Evolutionary conservation across 2,113 vertebrate species (phyloP), one percentile per base, ranked within the genome.

Genomic region (Philantomba maxwellii): DNA sequence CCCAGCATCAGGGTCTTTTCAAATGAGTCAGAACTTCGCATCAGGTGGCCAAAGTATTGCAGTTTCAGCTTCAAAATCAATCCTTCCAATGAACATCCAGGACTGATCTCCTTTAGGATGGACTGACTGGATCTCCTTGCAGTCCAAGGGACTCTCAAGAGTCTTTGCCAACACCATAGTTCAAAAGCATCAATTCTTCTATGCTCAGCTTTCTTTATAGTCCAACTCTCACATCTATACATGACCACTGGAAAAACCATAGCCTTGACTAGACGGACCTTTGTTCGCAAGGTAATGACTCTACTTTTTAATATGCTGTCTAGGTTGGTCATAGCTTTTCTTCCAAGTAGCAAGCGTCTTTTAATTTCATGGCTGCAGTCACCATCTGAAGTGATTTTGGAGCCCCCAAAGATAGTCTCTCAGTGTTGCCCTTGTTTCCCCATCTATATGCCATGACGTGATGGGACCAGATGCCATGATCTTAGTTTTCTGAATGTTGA

Each of bases 321-420:
- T 64, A 64, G 30, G 62, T 64, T 64, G 62, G 30, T 64, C 62
- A 64, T 64, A 64, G 15, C 7, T 64, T 64, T n/a, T 64, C 62
- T 64, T 64, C 30, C 62, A 64, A 64, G 30, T 16, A 64, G 30
- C 62, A n/a, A n/a, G 33, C 2, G 3, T 64, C 62, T 64, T 64
- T 64, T 64, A 64, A 64, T 64, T 64, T 64, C 15, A n/a, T 64
- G 62, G 15, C 33, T 64, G 15, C 30, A 64, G 15, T 64, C 62
- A 64, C 15, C 15, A 4, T n/a, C 62, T n/a, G 15, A 4, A 64
- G 62, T 64, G 15, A 64, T n/a, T 64, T n/a, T 64, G 62, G 15
- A n/a, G 33, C 3, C 30, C 62, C 62, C 0, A 0, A 64, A n/a
- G n/a, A 64, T 17, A n/a, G 62, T 64, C 7, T n/a, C 33, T 64